phyloP scores from a whole-genome alignment of 2,797 vertebrate species.

The Cyprinodon diabolis region DNA sequence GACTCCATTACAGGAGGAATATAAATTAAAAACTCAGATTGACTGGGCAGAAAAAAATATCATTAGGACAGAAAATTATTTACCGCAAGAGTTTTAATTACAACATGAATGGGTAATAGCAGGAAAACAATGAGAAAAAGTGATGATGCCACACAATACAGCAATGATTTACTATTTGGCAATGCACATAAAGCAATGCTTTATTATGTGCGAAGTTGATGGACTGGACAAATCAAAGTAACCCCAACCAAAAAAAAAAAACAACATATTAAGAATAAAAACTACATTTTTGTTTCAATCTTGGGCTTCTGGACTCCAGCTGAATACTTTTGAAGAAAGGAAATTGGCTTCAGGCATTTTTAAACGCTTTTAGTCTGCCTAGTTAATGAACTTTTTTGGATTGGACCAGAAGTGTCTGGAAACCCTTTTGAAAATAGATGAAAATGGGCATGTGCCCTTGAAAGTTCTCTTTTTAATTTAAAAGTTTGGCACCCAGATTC shows the following conservation, averaged over 20 bases:
- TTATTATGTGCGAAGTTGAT: too few relatives aligned
- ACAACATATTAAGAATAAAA: too few relatives aligned
- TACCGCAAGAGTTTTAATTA: neutral
- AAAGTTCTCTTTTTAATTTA: conserved; percentile 47
- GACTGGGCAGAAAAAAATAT: neutral
- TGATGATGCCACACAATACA: neutral
- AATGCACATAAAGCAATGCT: too few relatives aligned
- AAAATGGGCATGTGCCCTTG: conserved; percentile 56
- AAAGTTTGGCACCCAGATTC: conserved; percentile 35
- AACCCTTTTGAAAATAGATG: conserved; percentile 40
- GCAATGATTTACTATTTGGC: too few relatives aligned
- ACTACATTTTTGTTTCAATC: neutral
- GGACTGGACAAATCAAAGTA: neutral
- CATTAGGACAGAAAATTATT: neutral
- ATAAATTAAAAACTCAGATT: neutral
- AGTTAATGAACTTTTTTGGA: conserved; percentile 43
- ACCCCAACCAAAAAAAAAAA: neutral
- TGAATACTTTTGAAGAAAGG: conserved; percentile 2
- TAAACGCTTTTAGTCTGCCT: conserved; percentile 14
- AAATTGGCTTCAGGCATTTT: conserved; percentile 3
- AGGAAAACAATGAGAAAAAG: neutral
- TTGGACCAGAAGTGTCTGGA: conserved; percentile 35
- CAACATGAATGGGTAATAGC: neutral
- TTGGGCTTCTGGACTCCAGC: neutral
- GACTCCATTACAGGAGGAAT: neutral